These are phyloP conservation scores for Paguma larvata DNA, from an alignment of 2,797 vertebrate species.

Conservation along the genomic window DNA sequence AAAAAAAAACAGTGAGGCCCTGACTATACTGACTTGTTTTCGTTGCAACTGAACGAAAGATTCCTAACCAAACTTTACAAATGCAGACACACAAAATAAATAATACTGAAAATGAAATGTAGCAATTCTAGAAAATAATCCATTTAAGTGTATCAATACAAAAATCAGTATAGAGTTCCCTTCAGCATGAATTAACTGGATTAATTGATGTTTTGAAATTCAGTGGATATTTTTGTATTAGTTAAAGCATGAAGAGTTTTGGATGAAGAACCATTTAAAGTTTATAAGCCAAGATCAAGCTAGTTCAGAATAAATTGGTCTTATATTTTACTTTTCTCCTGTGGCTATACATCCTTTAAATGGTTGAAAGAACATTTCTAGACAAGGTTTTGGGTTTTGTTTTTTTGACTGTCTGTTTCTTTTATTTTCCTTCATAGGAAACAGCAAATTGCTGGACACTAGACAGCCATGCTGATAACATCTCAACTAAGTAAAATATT, in stretches of 20 bases:
- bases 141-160: neutral
- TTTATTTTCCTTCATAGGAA: neutral
- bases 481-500: constrained; percentile 38
- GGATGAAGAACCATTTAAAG: neutral
- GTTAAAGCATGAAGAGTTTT: neutral
- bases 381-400: neutral
- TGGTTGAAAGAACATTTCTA: neutral
- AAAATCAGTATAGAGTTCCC: neutral
- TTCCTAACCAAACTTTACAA: neutral
- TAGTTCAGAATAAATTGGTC: neutral
- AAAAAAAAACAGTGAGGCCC: neutral
- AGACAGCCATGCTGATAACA: neutral
- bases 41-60: neutral
- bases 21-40: constrained; percentile 5
- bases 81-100: neutral
- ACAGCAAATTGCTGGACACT: neutral
- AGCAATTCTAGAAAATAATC: constrained; percentile 10
- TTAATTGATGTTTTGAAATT: constrained; percentile 35
- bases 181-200: neutral
- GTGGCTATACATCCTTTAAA: neutral
- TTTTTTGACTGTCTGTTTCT: neutral
- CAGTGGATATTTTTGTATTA: neutral
- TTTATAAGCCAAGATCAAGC: neutral
- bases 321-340: constrained; percentile 22
- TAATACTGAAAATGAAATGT: neutral